These are phyloP conservation scores for Brachyptera putata DNA, from an alignment of 2,888 invertebrate genomes.

Conservation along the genomic window DNA sequence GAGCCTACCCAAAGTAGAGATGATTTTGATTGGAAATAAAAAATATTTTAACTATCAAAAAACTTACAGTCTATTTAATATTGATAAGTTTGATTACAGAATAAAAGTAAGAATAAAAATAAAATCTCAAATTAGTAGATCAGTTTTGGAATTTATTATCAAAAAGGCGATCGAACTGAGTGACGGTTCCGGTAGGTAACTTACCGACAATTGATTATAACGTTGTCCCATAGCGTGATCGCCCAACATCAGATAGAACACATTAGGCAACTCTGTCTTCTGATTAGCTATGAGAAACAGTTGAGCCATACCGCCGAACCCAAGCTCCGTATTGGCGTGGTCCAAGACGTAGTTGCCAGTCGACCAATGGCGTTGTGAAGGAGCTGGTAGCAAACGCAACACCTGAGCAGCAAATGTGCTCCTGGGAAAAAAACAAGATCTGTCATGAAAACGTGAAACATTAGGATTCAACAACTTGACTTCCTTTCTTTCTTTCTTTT, in stretches of 20 bases:
- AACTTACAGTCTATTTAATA: too few relatives aligned
- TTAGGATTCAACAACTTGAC: too few relatives aligned
- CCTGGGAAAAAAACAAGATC: conserved; percentile 46
- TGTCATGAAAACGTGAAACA: too few relatives aligned
- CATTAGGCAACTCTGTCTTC: conserved; percentile 60
- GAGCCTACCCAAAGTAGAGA: too few relatives aligned
- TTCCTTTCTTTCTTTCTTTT: too few relatives aligned
- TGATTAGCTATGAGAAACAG: conserved; percentile 62
- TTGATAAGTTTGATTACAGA: too few relatives aligned
- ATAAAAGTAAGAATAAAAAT: not conserved
- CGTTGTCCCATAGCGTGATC: conserved; percentile 54
- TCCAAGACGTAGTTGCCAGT: conserved; percentile 70
- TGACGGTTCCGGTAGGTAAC: conserved; percentile 38
- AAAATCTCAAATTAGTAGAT: too few relatives aligned
- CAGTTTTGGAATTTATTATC: too few relatives aligned
- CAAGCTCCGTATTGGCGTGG: conserved; percentile 58
- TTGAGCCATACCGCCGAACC: conserved; percentile 56
- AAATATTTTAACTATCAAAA: too few relatives aligned
- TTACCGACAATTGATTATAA: conserved; percentile 58
- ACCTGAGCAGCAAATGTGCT: conserved; percentile 62
- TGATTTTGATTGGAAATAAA: too few relatives aligned
- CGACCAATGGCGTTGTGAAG: conserved; percentile 56
- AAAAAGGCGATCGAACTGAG: too few relatives aligned
- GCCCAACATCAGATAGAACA: conserved; percentile 54
- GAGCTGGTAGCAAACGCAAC: conserved; percentile 56